phyloP scores from a whole-genome alignment of 2,113 vertebrate species.

The Caracal caracal region DNA sequence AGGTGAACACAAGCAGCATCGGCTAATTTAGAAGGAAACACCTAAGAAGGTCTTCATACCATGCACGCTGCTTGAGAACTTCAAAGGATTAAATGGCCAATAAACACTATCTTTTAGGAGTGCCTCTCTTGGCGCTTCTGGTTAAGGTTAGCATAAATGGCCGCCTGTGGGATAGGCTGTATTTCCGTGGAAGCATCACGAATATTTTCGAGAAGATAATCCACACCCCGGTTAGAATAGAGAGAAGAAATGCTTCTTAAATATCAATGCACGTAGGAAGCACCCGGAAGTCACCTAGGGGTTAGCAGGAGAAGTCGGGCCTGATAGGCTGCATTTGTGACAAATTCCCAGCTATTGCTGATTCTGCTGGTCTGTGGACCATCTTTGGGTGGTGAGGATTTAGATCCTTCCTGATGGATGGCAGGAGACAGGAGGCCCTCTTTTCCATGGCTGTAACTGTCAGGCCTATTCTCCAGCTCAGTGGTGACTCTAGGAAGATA shows the following conservation, averaged over 20 bases:
- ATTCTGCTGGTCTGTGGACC: not conserved
- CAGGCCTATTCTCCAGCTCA: not conserved
- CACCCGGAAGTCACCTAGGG: not conserved
- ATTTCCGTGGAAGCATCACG: not conserved
- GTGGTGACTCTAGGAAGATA: not conserved
- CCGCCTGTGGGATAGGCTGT: not conserved
- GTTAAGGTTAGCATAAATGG: slow-evolving; percentile 58
- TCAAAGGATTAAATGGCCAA: not conserved
- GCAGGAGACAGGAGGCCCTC: not conserved
- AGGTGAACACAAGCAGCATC: slow-evolving; percentile 82
- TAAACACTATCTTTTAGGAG: slow-evolving; percentile 63
- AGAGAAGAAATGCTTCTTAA: not conserved
- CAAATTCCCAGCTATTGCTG: not conserved
- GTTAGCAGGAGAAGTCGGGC: not conserved
- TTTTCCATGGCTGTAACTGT: not conserved
- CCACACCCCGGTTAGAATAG: not conserved
- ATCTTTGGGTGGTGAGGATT: not conserved
- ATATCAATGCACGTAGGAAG: not conserved
- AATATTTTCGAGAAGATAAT: not conserved
- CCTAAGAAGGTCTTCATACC: slow-evolving; percentile 78
- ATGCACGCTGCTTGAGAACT: not conserved
- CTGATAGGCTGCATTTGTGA: not conserved
- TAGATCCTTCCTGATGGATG: not conserved
- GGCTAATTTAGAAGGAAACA: slow-evolving; percentile 81
- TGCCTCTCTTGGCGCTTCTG: slow-evolving; percentile 66